These are phyloP conservation scores for Tineola bisselliella DNA, from an alignment of 2,888 invertebrate genomes.

Conservation along the genomic window DNA sequence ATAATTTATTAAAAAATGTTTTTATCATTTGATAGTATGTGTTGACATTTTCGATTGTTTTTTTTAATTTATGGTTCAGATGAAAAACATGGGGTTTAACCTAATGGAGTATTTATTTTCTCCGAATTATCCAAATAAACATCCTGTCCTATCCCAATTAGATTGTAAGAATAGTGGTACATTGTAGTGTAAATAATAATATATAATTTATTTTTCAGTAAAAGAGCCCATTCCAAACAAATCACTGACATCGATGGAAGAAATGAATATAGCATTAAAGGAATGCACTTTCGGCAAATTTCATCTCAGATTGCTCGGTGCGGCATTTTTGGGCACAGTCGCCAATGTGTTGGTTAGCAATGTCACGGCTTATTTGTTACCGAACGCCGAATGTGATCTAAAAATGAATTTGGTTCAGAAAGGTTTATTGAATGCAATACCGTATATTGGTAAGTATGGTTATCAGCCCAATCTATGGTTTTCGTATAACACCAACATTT, in stretches of 20 bases:
- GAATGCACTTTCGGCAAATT: conserved; percentile 42
- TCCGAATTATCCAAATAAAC: too few relatives aligned
- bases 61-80: too few relatives aligned
- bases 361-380: conserved; percentile 37
- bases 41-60: too few relatives aligned
- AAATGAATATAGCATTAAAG: conserved; percentile 38
- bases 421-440: conserved; percentile 41
- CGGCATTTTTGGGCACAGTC: conserved; percentile 28
- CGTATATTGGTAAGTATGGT: conserved; percentile 38
- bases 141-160: too few relatives aligned
- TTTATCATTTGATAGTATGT: not conserved
- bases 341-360: conserved; percentile 32
- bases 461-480: too few relatives aligned
- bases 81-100: too few relatives aligned
- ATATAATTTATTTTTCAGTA: conserved; percentile 24
- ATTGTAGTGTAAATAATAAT: too few relatives aligned
- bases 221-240: conserved; percentile 23
- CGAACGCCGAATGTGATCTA: conserved; percentile 48
- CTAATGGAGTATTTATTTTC: too few relatives aligned
- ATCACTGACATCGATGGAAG: conserved; percentile 34
- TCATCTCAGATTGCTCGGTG: conserved; percentile 31
- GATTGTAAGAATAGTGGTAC: too few relatives aligned
- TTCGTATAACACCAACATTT: too few relatives aligned
- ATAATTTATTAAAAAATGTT: not conserved
- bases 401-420: conserved; percentile 41